These are phyloP conservation scores for Trachurus trachurus DNA, from an alignment of 2,797 vertebrate genomes.

Conservation along the genomic window DNA sequence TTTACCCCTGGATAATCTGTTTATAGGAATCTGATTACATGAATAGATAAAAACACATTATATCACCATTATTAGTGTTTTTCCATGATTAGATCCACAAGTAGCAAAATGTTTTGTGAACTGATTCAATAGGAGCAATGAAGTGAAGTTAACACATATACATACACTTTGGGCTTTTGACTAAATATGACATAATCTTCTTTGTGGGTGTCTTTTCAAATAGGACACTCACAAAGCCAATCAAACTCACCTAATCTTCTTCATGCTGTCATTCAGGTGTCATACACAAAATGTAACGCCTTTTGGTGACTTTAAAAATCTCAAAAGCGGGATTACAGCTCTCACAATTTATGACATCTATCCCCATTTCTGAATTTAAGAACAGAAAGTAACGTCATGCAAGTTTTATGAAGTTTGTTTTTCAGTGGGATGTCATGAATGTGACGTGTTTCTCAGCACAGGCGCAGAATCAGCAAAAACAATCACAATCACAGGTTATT, in stretches of 20 bases:
- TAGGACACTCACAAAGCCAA: slow-evolving; percentile 17
- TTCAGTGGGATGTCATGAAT: neutral
- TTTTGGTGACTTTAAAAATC: slow-evolving; percentile 5
- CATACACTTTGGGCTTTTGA: neutral
- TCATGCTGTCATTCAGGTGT: slow-evolving; percentile 13
- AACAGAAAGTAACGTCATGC: neutral
- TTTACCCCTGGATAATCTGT: neutral
- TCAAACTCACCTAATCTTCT: slow-evolving; percentile 23
- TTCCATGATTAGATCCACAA: neutral
- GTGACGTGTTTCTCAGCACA: neutral
- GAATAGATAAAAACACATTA: neutral
- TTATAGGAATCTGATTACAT: neutral
- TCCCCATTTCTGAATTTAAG: slow-evolving; percentile 16
- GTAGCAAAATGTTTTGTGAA: neutral
- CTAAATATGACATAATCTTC: neutral
- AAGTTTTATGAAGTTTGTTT: neutral
- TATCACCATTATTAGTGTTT: neutral
- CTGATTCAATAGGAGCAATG: neutral
- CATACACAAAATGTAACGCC: neutral
- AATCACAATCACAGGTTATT: slow-evolving; percentile 20
- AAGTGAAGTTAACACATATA: neutral
- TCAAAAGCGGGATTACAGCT: slow-evolving; percentile 18
- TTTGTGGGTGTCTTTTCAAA: neutral
- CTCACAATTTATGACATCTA: neutral
- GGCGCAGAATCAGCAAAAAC: neutral